Evolutionary conservation across 2,113 vertebrate genomes (phyloP).

Genomic region (Prunella fulvescens): DNA sequence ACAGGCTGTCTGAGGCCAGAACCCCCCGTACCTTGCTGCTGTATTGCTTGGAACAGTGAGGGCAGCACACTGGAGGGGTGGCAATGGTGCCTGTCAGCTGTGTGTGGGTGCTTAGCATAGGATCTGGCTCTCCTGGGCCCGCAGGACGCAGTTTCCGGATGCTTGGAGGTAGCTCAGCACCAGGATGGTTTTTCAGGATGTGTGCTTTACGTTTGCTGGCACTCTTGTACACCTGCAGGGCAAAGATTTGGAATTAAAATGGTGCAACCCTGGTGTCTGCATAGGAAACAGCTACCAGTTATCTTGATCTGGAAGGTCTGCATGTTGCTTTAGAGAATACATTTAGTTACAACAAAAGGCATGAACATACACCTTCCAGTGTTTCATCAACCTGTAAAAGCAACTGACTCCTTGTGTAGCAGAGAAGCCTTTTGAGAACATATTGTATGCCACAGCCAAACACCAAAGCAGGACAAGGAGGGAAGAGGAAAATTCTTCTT

Average conservation of each 20-base stretch:
- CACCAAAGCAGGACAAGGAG: not conserved
- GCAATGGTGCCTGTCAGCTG: slow-evolving; percentile 96
- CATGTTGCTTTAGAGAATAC: not conserved
- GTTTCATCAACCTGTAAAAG: not conserved
- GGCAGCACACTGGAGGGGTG: slow-evolving; percentile 93
- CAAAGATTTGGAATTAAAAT: not conserved
- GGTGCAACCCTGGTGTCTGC: no score
- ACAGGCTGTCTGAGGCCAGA: not conserved
- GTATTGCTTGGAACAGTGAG: slow-evolving; percentile 97
- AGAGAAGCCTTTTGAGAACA: not conserved
- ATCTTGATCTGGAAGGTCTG: not conserved
- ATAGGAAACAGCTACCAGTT: not conserved
- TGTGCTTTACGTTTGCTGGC: slow-evolving; percentile 98
- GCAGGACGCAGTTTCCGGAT: slow-evolving; percentile 94
- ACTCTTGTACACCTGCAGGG: slow-evolving; percentile 92
- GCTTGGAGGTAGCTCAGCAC: slow-evolving; percentile 93
- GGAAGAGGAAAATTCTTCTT: not conserved
- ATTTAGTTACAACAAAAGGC: not conserved
- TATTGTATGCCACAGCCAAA: not conserved
- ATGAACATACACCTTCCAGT: not conserved
- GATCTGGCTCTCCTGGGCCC: slow-evolving; percentile 92
- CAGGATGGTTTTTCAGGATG: slow-evolving; percentile 97
- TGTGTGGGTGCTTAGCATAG: slow-evolving; percentile 97
- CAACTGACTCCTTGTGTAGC: not conserved
- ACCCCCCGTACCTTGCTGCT: slow-evolving; percentile 87